Conservation (phyloP, 2,113 vertebrate genomes). For the Amazona vittata region DNA sequence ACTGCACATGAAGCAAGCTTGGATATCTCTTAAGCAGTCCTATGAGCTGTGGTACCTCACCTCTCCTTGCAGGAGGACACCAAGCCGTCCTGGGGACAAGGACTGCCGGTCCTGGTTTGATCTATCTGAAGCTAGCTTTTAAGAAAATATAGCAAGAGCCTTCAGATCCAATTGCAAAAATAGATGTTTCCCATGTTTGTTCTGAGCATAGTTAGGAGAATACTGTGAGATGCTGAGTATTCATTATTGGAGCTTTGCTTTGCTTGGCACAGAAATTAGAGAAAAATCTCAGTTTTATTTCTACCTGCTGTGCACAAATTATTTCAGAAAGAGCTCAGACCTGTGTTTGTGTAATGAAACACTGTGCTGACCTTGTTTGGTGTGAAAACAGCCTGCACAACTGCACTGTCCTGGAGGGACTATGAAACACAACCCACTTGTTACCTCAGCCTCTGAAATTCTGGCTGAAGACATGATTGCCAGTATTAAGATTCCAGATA, state of each 20-base stretch:
- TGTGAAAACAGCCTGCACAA: background rate
- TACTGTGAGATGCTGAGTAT: background rate
- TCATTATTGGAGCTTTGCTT: background rate
- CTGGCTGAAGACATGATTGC: background rate
- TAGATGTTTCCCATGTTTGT: background rate
- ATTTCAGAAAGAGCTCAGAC: background rate
- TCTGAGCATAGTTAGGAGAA: background rate
- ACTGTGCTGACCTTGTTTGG: rapidly evolving
- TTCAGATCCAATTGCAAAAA: background rate
- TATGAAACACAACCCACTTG: background rate
- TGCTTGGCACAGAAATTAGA: background rate
- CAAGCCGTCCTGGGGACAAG: background rate
- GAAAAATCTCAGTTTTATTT: background rate
- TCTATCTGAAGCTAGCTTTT: background rate
- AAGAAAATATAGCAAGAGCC: background rate
- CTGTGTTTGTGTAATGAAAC: rapidly evolving
- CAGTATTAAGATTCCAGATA: background rate
- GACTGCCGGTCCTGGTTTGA: background rate
- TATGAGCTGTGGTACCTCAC: background rate
- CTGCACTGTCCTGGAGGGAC: background rate
- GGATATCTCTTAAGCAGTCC: background rate
- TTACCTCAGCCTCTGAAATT: background rate
- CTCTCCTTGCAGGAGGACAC: background rate
- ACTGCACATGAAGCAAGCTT: rapidly evolving
- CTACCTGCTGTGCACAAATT: background rate